Conservation (phyloP, 2,797 vertebrate genomes). For the Anabas testudineus region DNA sequence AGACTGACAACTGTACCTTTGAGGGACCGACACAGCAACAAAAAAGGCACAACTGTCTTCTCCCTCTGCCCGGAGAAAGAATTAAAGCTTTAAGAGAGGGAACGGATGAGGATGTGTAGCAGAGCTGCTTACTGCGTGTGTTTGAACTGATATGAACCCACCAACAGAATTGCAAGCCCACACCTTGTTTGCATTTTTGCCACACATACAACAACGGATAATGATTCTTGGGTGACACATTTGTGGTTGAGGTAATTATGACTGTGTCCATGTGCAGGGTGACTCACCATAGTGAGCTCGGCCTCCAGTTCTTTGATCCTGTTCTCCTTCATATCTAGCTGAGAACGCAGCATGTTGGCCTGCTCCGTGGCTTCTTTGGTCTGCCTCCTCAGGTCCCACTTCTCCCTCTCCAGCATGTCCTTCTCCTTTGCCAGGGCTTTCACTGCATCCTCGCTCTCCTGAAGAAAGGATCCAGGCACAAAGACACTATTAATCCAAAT, state of each 20-base stretch:
- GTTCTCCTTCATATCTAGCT: conserved; percentile 98
- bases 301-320: conserved; percentile 98
- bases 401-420: conserved; percentile 95
- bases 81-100: conserved; percentile 26
- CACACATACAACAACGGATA: conserved; percentile 15
- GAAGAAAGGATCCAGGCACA: conserved; percentile 28
- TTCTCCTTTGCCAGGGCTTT: conserved; percentile 96
- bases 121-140: conserved; percentile 25
- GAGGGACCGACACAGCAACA: conserved; percentile 34
- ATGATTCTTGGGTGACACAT: conserved; percentile 5
- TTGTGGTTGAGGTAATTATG: not conserved
- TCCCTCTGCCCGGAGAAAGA: conserved; percentile 35
- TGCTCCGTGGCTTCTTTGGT: conserved; percentile 97
- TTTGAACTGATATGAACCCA: conserved; percentile 33
- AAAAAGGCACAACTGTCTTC: conserved; percentile 38
- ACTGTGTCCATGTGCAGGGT: not conserved
- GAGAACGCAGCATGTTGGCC: conserved; percentile 89
- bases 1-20: conserved; percentile 55
- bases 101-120: conserved; percentile 17
- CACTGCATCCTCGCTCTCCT: conserved; percentile 98
- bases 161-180: conserved; percentile 25
- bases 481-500: not conserved
- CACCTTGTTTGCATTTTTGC: conserved; percentile 21
- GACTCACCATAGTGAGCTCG: conserved; percentile 94
- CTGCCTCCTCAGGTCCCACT: conserved; percentile 96